phyloP scores from a whole-genome alignment of 2,888 invertebrate genomes.

The Caenorhabditis angaria region DNA sequence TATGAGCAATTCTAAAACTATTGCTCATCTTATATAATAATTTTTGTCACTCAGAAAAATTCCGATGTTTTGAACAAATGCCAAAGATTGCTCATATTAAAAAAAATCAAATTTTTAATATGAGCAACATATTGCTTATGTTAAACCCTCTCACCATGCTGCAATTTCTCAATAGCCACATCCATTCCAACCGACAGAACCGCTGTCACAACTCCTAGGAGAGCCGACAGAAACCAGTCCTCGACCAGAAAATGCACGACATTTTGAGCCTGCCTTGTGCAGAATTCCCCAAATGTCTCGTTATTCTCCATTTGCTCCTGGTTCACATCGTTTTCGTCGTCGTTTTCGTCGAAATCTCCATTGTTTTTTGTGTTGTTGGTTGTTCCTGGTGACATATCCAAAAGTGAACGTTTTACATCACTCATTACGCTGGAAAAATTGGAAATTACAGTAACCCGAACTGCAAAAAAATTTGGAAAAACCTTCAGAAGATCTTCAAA shows the following conservation, averaged over 20 bases:
- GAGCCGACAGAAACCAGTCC: constrained; percentile 60
- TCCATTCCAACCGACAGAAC: constrained; percentile 63
- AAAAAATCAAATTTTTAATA: neutral
- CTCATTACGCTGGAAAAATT: constrained; percentile 59
- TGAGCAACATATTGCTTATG: neutral
- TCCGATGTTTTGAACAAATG: too few species aligned
- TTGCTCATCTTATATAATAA: too few species aligned
- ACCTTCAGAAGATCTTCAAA: too few species aligned
- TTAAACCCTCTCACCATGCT: constrained; percentile 54
- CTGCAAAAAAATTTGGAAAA: too few species aligned
- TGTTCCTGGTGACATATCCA: constrained; percentile 52
- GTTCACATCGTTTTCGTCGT: constrained; percentile 39
- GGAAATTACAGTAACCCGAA: too few species aligned
- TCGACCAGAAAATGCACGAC: constrained; percentile 61
- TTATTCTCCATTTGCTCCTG: constrained; percentile 46
- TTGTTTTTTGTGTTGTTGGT: constrained; percentile 7
- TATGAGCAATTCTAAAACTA: too few species aligned
- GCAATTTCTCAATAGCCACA: constrained; percentile 58
- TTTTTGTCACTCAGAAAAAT: too few species aligned
- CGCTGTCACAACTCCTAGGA: constrained; percentile 58
- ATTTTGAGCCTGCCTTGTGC: constrained; percentile 60
- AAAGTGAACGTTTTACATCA: constrained; percentile 57
- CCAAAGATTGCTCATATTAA: too few species aligned
- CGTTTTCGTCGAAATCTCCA: constrained; percentile 31
- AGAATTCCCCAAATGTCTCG: constrained; percentile 58